Base-by-base conservation (phyloP, 2,888 invertebrate species). In the Amphipoea oculea region DNA sequence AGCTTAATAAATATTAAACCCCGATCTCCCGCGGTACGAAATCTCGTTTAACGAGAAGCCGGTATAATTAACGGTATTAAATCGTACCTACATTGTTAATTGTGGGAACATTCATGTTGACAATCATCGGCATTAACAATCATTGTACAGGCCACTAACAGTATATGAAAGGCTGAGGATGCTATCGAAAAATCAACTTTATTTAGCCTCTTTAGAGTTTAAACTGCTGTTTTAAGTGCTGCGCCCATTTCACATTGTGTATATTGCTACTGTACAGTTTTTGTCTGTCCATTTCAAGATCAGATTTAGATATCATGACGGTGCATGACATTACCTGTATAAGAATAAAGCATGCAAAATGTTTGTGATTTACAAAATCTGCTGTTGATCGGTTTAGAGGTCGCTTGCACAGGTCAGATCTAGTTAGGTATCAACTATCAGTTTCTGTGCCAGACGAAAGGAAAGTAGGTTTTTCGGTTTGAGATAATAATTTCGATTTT, bases 41-140 rank as follows among this genome's bases (percentile, higher is more conserved):
- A 89, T 89, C 88, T 89, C 82, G 86, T 86, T 85, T 51, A 89
- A 79, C 75, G 36, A 85, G 76, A 82, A 86, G 74, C 79, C 77
- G 69, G 85, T 76, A 87, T 88, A 89, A 91, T 91, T 92, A 92
- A 91, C 91, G 91, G 91, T 90, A 91, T 88, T 88, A 79, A 90
- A 85, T 85, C 85, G 90, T 91, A 88, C 84, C 76, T 72, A 79
- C 82, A 79, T 78, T 81, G 75, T 85, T 86, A 89, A 90, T 88
- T 87, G 89, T 91, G 87, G 84, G 90, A 91, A 89, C 78, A 81
- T 87, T 79, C 68, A 81, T 81, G 82, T 82, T 84, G 88, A 88
- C 89, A 88, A 87, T 87, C 84, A 86, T 78, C 69, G 79, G 63
- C 69, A 79, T 81, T 85, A 87, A 88, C 82, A 71, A 82, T 87